A percentile compares a stretch with the other conserved stretches of the same genome.
Evolutionary conservation across 2,888 invertebrate genomes (phyloP).

Genomic region (Volucella bombylans): DNA sequence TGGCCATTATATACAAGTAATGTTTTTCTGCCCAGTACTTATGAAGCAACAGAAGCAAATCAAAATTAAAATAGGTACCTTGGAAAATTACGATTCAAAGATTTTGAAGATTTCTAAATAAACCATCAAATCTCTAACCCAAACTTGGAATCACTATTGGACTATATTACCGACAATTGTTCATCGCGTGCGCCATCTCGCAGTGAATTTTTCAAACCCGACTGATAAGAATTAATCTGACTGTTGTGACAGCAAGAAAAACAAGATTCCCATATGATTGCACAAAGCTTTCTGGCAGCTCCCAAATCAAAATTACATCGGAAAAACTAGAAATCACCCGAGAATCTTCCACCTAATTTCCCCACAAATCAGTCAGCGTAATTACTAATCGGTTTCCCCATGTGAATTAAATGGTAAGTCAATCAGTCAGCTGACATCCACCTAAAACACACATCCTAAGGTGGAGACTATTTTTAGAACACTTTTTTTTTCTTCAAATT

Average conservation of each 20-base stretch:
- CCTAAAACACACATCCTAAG: slow-evolving; percentile 4
- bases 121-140: no score
- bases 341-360: not conserved
- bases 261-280: slow-evolving; percentile 53
- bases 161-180: not conserved
- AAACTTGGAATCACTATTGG: no score
- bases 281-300: slow-evolving; percentile 1
- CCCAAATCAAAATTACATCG: not conserved
- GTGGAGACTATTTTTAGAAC: slow-evolving; percentile 62
- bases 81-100: no score
- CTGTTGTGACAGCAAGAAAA: slow-evolving; percentile 25
- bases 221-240: slow-evolving; percentile 26
- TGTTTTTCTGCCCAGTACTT: no score
- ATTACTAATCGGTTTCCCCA: slow-evolving; percentile 7
- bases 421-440: not conserved
- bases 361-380: not conserved
- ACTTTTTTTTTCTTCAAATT: not conserved
- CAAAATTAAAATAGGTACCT: no score
- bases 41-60: no score
- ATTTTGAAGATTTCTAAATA: no score
- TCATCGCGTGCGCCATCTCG: slow-evolving; percentile 1
- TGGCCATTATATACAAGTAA: no score
- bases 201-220: not conserved
- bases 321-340: slow-evolving; percentile 9
- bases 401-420: slow-evolving; percentile 49